Base-by-base conservation (phyloP, 2,888 invertebrate genomes). In the Agrotis clavis region DNA sequence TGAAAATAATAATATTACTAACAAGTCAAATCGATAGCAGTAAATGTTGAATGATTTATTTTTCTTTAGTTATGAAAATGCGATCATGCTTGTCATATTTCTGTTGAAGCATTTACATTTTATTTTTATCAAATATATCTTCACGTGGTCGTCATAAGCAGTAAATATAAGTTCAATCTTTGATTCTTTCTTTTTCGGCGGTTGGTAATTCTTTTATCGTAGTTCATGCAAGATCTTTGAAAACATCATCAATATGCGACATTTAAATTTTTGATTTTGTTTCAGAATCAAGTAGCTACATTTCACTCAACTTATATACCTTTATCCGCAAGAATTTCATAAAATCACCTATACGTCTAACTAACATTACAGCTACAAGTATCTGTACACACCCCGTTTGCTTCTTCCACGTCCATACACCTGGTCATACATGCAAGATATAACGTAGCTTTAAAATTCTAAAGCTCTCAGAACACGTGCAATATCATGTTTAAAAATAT, bases 211-310 rank as follows among this genome's bases (percentile, higher is more conserved):
- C n/a, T 45, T 71, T 35, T 3, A 53, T 11, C 13, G 1, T 50
- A 64, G 25, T 71, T 35, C 25, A 35, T 48, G 13, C 45, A 64
- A 53, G 7, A 18, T 47, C 45, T 45, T 73, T 18, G 21, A 5
- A 50, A 19, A 64, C 73, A 45, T 60, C 48, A 72, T 73, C 45
- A 64, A 71, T 54, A 59, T 79, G 7, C 48, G 57, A 7, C 48
- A 59, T 60, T 35, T 35, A 35, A 35, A 7, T 35, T 6, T 35
- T 35, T 35, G 35, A 35, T 35, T 35, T 35, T 35, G 35, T 35
- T 7, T 7, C 35, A 35, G 35, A 35, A 35, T 35, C 35, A 7
- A 35, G 35, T 7, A 35, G 35, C 35, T 9, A 6, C 30, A 35
- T 41, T 25, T 35, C 14, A 25, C 50, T 50, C 4, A 2, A 57